phyloP scores from a whole-genome alignment of 2,113 vertebrate species.

The Theristicus caerulescens region DNA sequence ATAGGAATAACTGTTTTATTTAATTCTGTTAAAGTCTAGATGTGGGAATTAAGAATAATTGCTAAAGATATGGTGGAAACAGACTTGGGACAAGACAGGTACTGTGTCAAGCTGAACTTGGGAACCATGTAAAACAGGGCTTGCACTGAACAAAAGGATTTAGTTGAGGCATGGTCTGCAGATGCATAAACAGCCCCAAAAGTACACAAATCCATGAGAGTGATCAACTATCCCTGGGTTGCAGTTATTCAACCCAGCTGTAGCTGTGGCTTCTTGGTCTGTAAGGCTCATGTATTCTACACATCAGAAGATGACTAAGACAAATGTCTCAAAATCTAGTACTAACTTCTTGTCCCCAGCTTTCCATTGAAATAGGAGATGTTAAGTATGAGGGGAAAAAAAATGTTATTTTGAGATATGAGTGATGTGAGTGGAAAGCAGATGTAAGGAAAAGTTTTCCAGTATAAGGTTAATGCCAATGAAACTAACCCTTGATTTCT shows the following conservation, averaged over 20 bases:
- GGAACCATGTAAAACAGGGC: background rate
- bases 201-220: accelerated
- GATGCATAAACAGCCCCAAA: background rate
- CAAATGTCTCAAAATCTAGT: background rate
- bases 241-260: background rate
- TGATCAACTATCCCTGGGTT: background rate
- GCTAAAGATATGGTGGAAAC: background rate
- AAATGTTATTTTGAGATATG: background rate
- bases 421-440: background rate
- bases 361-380: background rate
- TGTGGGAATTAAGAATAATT: background rate
- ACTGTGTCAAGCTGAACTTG: background rate
- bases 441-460: background rate
- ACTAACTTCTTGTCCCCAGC: background rate
- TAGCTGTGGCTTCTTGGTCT: background rate
- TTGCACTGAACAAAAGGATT: background rate
- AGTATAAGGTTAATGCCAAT: background rate
- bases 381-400: background rate
- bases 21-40: background rate
- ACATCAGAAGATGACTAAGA: background rate
- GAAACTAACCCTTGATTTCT: background rate
- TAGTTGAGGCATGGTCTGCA: background rate
- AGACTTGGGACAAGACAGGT: background rate
- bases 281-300: background rate
- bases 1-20: background rate